These are phyloP conservation scores for Crambe crambe DNA, from an alignment of 37 sponge, comb jelly and placozoan species.

Conservation along the genomic window DNA sequence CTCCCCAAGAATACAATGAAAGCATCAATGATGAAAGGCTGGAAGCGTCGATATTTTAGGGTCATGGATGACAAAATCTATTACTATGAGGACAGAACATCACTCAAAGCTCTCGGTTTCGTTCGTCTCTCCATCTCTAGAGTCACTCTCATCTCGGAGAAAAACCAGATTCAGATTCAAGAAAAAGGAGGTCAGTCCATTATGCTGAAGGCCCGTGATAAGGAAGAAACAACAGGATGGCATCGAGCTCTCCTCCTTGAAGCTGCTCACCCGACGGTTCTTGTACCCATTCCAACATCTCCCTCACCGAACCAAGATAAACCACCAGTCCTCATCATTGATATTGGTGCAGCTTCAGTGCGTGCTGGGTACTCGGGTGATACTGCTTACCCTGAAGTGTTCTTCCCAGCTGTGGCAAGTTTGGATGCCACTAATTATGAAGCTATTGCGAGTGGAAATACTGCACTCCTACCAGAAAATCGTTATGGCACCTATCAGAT, in stretches of 20 bases:
- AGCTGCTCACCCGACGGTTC: conserved; percentile 61
- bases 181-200: conserved; percentile 37
- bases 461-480: conserved; percentile 57
- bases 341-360: conserved; percentile 77
- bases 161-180: conserved; percentile 31
- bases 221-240: conserved; percentile 40
- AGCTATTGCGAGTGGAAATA: conserved; percentile 36
- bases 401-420: conserved; percentile 77
- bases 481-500: conserved; percentile 27
- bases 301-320: conserved; percentile 7
- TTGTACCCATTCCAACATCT: background rate
- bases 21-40: conserved; percentile 61
- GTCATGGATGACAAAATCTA: conserved; percentile 62
- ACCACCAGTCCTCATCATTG: conserved; percentile 58
- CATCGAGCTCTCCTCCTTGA: conserved; percentile 61
- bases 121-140: conserved; percentile 29
- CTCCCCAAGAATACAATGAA: conserved; percentile 71
- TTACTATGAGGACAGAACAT: conserved; percentile 66
- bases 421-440: conserved; percentile 29
- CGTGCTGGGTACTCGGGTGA: conserved; percentile 72
- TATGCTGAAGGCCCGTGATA: conserved; percentile 39
- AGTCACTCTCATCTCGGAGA: conserved; percentile 25
- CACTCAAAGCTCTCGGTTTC: conserved; percentile 45
- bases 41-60: conserved; percentile 76
- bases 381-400: conserved; percentile 72